Base-by-base conservation (phyloP, 2,888 invertebrate species). In the Macroteleia sp. region DNA sequence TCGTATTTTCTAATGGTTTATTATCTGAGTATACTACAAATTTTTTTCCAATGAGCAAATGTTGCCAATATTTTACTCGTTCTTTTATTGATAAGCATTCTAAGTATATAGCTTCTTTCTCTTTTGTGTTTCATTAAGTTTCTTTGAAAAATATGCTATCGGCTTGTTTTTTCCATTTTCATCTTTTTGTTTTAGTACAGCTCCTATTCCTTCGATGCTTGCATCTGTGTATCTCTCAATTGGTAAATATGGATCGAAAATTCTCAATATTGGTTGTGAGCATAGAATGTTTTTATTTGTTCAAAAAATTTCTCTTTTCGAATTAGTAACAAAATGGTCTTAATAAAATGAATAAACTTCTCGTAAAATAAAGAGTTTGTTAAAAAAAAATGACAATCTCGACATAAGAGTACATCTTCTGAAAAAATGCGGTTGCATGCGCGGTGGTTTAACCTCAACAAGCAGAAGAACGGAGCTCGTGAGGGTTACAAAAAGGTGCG, bases 251-350 rank as follows among this genome's bases (percentile, higher is more conserved):
- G 48, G 81, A 79, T 32, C 70, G 16, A 12, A 83, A 64, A 64
- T 69, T 78, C 42, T 85, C 84, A 59, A 87, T 36, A 87, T 85
- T 25, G 85, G 86, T 80, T 83, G 28, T 9, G 81, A 75, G 39
- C 86, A 84, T 34, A 84, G 50, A 79, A 66, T 22, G 44, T 22
- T 78, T 83, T 85, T 48, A 82, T 77, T 61, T 59, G 41, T 19
- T 75, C 36, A 34, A 81, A 82, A n/a, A 73, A 34, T 46, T 56
- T 67, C 48, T 84, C 48, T n/a, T n/a, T n/a, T n/a, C n/a, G n/a
- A n/a, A n/a, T n/a, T n/a, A n/a, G n/a, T n/a, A n/a, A n/a, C n/a
- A n/a, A n/a, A n/a, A n/a, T n/a, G n/a, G n/a, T n/a, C n/a, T n/a
- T n/a, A n/a, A n/a, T n/a, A n/a, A n/a, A n/a, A n/a, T n/a, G n/a